phyloP scores from a whole-genome alignment of 2,113 vertebrate species.

The Phrynocephalus versicolor region DNA sequence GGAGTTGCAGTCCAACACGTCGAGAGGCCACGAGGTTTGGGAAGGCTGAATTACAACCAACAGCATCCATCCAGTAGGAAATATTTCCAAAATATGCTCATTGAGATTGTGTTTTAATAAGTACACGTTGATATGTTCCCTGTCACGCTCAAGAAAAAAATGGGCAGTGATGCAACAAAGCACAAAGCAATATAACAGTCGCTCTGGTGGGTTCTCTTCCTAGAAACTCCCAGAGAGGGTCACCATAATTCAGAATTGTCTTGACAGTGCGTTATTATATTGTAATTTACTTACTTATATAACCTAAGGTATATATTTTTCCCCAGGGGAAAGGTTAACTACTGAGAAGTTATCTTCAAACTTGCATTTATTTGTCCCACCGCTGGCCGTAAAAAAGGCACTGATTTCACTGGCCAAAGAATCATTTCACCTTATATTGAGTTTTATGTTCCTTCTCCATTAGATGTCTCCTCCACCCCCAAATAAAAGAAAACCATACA shows the following conservation, averaged over 20 bases:
- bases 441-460: neutral
- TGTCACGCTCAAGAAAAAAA: neutral
- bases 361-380: neutral
- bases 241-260: too few relatives aligned
- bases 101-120: neutral
- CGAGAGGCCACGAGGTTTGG: too few relatives aligned
- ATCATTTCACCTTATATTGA: neutral
- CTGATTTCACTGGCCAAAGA: neutral
- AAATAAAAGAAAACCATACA: neutral
- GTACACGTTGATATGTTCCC: neutral
- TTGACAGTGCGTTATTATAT: too few relatives aligned
- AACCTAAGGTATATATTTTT: too few relatives aligned
- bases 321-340: too few relatives aligned
- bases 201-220: too few relatives aligned
- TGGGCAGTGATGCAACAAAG: neutral
- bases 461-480: neutral
- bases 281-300: too few relatives aligned
- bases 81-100: neutral
- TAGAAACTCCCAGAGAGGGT: too few relatives aligned
- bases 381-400: neutral
- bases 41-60: neutral
- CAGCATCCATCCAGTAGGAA: neutral
- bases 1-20: too few relatives aligned
- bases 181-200: too few relatives aligned
- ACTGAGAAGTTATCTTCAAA: neutral